Base-by-base conservation (phyloP, 1,140 invertebrate species). In the Hydropsyche tenuis region DNA sequence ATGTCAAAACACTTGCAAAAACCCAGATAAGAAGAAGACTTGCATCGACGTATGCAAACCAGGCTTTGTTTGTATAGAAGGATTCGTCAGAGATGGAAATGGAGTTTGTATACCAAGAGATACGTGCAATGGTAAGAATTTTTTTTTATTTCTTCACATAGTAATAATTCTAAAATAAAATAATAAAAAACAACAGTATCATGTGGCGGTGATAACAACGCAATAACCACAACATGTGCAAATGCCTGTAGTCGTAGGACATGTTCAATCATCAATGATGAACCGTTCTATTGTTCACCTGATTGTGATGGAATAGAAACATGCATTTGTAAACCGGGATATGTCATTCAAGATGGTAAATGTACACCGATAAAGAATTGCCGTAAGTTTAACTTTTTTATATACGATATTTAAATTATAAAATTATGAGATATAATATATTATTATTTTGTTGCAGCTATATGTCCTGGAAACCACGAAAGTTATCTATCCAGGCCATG, bases 1-100 rank as follows among this genome's bases (percentile, higher is more conserved):
- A 14, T 77, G 75, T 25, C 73, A 74, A 51, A 69, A 77, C 37
- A 77, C 75, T 11, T 77, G 75, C 37, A 51, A 16, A 14, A 43
- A 71, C 9, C 66, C 69, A 16, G 46, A 45, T 2, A 72, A 72
- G 30, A 63, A 12, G 7, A 1, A 14, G 18, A 48, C 2, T 16
- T 72, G 70, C 23, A 20, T 5, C 37, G 37, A 23, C n/a, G 18
- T 3, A n/a, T 72, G 70, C 16, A 63, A 7, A 27, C 4, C 27
- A 62, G 70, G 70, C 2, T 72, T 53, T 18, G 37, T 72, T 27
- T 72, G 70, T 63, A 1, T 63, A 0, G 53, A 62, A 7, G 60
- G 51, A 14, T 63, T 4, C 20, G 14, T 72, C 18, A 62, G 53
- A 27, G 51, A 72, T 51, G 30, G 16, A 3, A 46, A 64, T 25